A percentile compares a stretch with the other conserved stretches of the same genome.
Evolutionary conservation across 37 sponge, comb jelly and placozoan genomes (phyloP).

Genomic region (Lycopodina hypogea): DNA sequence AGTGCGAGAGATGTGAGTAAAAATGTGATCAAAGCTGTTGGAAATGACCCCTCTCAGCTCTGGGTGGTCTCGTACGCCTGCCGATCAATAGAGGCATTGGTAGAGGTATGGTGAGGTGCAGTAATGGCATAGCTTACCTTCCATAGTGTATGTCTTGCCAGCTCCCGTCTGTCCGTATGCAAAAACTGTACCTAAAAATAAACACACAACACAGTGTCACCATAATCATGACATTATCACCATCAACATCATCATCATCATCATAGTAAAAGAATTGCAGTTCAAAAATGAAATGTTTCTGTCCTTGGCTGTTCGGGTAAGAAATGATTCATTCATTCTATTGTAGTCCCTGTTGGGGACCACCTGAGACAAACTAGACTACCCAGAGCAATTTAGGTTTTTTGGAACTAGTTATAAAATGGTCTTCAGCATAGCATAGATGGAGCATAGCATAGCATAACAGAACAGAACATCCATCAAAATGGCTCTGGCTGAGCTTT

Average conservation of each 20-base stretch:
- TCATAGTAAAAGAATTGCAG: no score
- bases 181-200: constrained; percentile 78
- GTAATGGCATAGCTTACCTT: constrained; percentile 51
- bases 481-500: no score
- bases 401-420: no score
- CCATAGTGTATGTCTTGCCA: constrained; percentile 97
- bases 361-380: no score
- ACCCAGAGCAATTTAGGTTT: no score
- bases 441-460: no score
- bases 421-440: no score
- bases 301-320: no score
- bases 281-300: no score
- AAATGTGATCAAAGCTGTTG: constrained; percentile 94
- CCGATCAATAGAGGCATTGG: neutral
- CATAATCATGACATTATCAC: neutral
- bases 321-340: no score
- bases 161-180: constrained; percentile 99
- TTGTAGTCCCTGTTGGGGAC: no score
- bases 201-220: neutral
- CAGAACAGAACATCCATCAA: no score
- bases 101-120: neutral
- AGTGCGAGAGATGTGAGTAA: constrained; percentile 83
- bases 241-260: neutral
- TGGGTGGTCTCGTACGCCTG: constrained; percentile 57
- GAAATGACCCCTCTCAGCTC: constrained; percentile 91